Percentiles rank a stretch among this genome's conserved stretches.
phyloP scores from a whole-genome alignment of 2,888 invertebrate genomes.

The Gasteruption jaculator region DNA sequence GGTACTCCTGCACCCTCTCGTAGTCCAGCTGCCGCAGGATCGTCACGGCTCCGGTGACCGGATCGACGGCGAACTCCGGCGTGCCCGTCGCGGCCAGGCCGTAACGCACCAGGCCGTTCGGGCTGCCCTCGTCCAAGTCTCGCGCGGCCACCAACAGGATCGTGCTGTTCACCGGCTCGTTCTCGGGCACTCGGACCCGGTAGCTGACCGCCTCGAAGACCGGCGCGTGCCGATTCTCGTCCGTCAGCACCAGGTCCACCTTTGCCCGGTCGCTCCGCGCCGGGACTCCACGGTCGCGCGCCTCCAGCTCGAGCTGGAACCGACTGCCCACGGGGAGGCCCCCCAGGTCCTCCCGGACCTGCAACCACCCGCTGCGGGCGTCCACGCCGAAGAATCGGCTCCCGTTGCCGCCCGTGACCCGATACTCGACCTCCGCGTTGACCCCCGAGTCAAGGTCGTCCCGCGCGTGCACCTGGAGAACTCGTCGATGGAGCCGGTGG shows the following conservation, averaged over 20 bases:
- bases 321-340: constrained; percentile 61
- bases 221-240: constrained; percentile 76
- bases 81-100: constrained; percentile 79
- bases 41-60: constrained; percentile 72
- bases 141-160: constrained; percentile 81
- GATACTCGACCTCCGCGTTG: constrained; percentile 84
- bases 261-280: constrained; percentile 74
- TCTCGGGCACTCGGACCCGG: constrained; percentile 88
- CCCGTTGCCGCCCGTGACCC: constrained; percentile 71
- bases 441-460: constrained; percentile 81
- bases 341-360: constrained; percentile 60
- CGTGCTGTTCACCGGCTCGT: constrained; percentile 79
- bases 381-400: constrained; percentile 71
- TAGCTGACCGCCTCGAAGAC: constrained; percentile 80
- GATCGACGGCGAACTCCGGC: constrained; percentile 75
- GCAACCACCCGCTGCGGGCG: constrained; percentile 76
- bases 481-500: constrained; percentile 65
- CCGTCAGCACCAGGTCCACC: constrained; percentile 75
- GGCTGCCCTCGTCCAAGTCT: constrained; percentile 81
- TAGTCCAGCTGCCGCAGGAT: constrained; percentile 80
- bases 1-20: constrained; percentile 79
- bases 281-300: constrained; percentile 84
- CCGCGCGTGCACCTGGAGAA: constrained; percentile 69
- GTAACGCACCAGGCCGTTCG: constrained; percentile 85
- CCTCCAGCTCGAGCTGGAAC: constrained; percentile 62